These are phyloP conservation scores for Eudyptes chrysolophus DNA, from an alignment of 2,113 vertebrate species.

Conservation along the genomic window DNA sequence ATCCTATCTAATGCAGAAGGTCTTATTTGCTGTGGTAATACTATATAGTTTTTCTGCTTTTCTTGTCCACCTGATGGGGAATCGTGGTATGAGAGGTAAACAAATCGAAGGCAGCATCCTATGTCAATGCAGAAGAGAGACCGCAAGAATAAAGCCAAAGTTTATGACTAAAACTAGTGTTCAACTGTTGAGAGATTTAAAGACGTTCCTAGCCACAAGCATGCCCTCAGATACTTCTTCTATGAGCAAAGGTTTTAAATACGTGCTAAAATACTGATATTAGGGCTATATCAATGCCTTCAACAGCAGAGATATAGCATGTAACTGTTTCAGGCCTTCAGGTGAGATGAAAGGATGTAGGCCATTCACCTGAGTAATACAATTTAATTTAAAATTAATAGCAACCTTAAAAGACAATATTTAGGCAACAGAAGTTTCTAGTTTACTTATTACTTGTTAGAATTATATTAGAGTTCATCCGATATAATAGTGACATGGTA, in stretches of 20 bases:
- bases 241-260: background rate
- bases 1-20: background rate
- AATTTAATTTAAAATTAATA: background rate
- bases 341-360: background rate
- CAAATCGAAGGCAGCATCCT: background rate
- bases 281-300: background rate
- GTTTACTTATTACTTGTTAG: background rate
- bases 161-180: background rate
- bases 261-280: background rate
- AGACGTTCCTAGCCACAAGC: background rate
- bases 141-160: background rate
- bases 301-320: background rate
- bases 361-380: background rate
- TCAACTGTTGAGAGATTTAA: background rate
- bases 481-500: background rate
- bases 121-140: background rate
- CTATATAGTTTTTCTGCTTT: background rate
- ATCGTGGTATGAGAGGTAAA: background rate
- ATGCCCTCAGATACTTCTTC: background rate
- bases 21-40: background rate
- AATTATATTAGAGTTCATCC: background rate
- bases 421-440: background rate
- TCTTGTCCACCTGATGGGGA: background rate
- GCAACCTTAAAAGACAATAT: background rate
- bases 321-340: background rate